Evolutionary conservation across 1,140 invertebrate species (phyloP).

Genomic region (Papilio glaucus): DNA sequence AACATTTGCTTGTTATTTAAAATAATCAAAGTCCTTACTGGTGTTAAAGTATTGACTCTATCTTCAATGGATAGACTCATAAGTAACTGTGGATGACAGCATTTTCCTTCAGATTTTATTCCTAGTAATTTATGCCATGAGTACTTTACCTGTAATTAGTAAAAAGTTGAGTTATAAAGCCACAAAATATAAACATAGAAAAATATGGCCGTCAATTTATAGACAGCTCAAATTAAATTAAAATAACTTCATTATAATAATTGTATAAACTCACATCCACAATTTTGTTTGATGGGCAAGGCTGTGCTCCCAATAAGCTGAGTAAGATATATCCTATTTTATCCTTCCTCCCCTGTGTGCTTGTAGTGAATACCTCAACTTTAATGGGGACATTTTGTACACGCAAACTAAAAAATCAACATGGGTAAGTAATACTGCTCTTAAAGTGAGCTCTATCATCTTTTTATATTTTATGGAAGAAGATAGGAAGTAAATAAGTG

Average conservation of each 20-base stretch:
- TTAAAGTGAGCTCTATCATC: too few species aligned
- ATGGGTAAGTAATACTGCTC: too few species aligned
- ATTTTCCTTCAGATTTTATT: conserved; percentile 75
- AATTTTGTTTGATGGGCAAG: conserved; percentile 73
- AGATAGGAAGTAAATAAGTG: too few species aligned
- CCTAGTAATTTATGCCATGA: conserved; percentile 73
- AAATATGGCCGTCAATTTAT: too few species aligned
- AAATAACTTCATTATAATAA: conserved; percentile 1
- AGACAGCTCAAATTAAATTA: too few species aligned
- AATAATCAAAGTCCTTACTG: conserved; percentile 51
- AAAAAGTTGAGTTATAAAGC: too few species aligned
- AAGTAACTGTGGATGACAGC: conserved; percentile 73
- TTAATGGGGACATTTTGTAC: conserved; percentile 77
- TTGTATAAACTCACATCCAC: conserved; percentile 64
- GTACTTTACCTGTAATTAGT: conserved; percentile 64
- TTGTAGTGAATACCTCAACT: conserved; percentile 69
- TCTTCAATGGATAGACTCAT: conserved; percentile 75
- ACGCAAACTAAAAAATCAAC: conserved; percentile 63
- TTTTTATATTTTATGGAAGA: too few species aligned
- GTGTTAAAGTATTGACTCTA: conserved; percentile 67
- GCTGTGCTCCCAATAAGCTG: conserved; percentile 73
- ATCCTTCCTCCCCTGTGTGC: conserved; percentile 68
- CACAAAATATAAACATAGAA: too few species aligned
- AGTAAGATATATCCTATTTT: conserved; percentile 75
- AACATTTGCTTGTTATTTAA: too few species aligned